A percentile compares a stretch with the other conserved stretches of the same genome.
These are phyloP conservation scores for Fulmarus glacialis DNA, from an alignment of 2,113 vertebrate genomes.

Conservation along the genomic window DNA sequence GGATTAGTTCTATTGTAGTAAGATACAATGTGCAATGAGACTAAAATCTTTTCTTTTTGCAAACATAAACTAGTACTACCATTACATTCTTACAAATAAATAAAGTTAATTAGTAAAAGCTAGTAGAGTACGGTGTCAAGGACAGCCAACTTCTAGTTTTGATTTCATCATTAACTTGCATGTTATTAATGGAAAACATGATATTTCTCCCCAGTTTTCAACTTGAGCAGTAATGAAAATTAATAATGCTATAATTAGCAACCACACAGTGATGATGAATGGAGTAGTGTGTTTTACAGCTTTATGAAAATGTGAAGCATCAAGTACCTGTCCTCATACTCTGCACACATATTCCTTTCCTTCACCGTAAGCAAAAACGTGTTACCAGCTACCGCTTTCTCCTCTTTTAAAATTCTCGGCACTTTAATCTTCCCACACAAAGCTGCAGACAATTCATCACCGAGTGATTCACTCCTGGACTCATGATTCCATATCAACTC, in stretches of 20 bases:
- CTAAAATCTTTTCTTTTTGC: background rate
- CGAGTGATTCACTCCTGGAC: background rate
- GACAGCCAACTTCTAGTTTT: background rate
- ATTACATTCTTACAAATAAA: background rate
- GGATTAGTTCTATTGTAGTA: background rate
- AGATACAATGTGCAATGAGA: background rate
- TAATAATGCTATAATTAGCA: background rate
- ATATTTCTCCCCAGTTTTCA: background rate
- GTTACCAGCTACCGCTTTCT: background rate
- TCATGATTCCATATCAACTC: background rate
- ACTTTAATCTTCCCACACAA: slow-evolving; percentile 31
- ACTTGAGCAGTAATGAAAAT: background rate
- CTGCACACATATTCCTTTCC: background rate
- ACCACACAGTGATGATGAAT: background rate
- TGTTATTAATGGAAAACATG: background rate
- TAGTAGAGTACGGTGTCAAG: background rate
- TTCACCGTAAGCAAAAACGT: background rate
- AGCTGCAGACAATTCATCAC: slow-evolving; percentile 19
- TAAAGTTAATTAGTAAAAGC: background rate
- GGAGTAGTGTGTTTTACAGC: background rate
- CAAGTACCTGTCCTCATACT: background rate
- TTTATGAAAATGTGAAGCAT: background rate
- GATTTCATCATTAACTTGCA: background rate
- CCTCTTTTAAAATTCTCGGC: background rate
- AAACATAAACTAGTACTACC: background rate